These are phyloP conservation scores for Melanophora roralis DNA, from an alignment of 2,888 invertebrate species.

Conservation along the genomic window DNA sequence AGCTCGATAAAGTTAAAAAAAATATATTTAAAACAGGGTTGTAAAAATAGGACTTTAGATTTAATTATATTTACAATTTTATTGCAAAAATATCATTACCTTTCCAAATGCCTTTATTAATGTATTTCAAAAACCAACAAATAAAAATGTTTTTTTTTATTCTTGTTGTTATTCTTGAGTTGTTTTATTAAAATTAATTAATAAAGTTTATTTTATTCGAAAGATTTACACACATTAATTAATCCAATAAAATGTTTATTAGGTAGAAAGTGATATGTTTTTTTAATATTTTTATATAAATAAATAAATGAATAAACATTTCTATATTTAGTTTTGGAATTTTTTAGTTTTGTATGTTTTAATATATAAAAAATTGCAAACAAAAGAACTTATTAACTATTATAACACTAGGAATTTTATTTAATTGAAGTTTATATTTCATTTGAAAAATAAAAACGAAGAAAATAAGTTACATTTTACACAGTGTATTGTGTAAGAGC, in stretches of 20 bases:
- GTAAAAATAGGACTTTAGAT: no score
- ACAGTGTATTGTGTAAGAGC: not conserved
- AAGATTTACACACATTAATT: constrained; percentile 9
- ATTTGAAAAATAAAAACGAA: constrained; percentile 12
- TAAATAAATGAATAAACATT: constrained; percentile 9
- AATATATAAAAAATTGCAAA: constrained; percentile 16
- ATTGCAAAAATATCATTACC: no score
- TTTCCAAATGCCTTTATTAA: no score
- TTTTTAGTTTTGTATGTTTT: not conserved
- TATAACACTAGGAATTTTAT: not conserved
- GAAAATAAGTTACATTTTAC: not conserved
- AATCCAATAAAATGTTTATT: constrained; percentile 28
- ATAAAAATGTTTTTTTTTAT: not conserved
- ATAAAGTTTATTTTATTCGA: constrained; percentile 28
- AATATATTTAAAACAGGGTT: no score
- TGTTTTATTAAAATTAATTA: constrained; percentile 16
- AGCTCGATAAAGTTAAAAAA: no score
- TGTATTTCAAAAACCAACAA: no score
- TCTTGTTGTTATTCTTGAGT: not conserved
- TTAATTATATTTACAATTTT: no score
- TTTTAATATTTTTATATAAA: not conserved
- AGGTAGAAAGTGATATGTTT: constrained; percentile 4
- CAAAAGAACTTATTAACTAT: constrained; percentile 35
- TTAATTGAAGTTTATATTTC: not conserved
- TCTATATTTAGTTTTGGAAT: constrained; percentile 21